Evolutionary conservation across 2,113 vertebrate species (phyloP).

Genomic region (Aplodontia rufa): DNA sequence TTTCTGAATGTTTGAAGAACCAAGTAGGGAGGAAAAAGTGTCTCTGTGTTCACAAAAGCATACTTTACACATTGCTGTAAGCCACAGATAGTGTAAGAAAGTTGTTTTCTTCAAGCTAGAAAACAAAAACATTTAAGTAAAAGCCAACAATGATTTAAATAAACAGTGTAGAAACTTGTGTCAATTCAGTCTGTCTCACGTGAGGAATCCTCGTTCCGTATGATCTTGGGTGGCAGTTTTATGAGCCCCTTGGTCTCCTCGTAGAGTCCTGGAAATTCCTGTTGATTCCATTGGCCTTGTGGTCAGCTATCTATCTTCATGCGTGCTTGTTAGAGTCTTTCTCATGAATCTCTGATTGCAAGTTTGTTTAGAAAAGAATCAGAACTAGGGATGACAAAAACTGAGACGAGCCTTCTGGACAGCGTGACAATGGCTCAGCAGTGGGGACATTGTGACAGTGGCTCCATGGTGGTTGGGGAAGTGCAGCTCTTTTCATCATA

Average conservation of each 20-base stretch:
- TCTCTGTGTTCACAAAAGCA: neutral
- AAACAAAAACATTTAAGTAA: neutral
- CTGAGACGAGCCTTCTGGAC: too few species aligned
- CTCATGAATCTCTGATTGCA: neutral
- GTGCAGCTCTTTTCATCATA: too few species aligned
- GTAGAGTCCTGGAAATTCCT: neutral
- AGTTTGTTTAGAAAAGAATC: too few species aligned
- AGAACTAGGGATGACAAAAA: too few species aligned
- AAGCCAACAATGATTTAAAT: neutral
- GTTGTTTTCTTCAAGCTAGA: too few species aligned
- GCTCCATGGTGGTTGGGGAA: too few species aligned
- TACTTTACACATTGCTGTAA: neutral
- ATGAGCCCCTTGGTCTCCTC: neutral
- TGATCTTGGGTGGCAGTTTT: neutral
- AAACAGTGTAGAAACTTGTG: neutral
- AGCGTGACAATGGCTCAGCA: too few species aligned
- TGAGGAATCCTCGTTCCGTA: neutral
- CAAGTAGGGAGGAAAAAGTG: neutral
- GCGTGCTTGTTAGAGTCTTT: neutral
- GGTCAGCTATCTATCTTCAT: neutral
- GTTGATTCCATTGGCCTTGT: neutral
- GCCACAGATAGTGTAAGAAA: neutral
- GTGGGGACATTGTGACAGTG: too few species aligned
- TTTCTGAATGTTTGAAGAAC: neutral
- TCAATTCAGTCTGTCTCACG: neutral